Percentiles rank a stretch among this genome's conserved stretches.
phyloP scores from a whole-genome alignment of 2,113 vertebrate species.

The Nothocercus julius region DNA sequence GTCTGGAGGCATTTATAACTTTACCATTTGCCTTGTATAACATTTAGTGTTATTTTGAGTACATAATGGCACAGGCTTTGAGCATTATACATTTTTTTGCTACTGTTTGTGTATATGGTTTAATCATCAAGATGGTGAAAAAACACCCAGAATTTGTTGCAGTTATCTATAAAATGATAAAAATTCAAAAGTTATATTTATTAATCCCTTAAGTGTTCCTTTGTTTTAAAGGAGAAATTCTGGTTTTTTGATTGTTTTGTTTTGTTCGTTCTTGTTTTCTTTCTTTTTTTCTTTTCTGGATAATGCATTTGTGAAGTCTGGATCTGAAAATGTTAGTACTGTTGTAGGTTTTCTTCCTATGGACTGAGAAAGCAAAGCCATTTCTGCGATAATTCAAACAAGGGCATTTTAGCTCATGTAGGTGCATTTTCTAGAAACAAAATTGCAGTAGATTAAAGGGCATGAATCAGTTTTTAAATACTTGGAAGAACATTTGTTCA shows the following conservation, averaged over 20 bases:
- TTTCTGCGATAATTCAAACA: neutral
- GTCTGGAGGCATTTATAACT: constrained; percentile 49
- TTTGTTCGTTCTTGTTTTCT: neutral
- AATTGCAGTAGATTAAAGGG: neutral
- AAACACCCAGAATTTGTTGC: constrained; percentile 40
- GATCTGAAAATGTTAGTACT: neutral
- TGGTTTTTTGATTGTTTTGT: too few species aligned
- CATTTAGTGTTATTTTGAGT: constrained; percentile 51
- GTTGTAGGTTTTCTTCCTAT: neutral
- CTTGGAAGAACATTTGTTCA: constrained; percentile 25
- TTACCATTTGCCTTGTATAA: constrained; percentile 25
- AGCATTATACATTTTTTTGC: constrained; percentile 59
- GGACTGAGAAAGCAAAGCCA: neutral
- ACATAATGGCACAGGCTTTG: constrained; percentile 58
- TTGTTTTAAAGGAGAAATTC: neutral
- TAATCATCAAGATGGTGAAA: constrained; percentile 11
- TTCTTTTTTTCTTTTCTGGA: neutral
- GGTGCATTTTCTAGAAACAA: constrained; percentile 7
- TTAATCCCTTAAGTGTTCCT: neutral
- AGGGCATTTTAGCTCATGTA: neutral
- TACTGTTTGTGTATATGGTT: constrained; percentile 54
- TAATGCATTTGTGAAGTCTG: neutral
- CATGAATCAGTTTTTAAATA: constrained; percentile 17
- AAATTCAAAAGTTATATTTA: constrained; percentile 15
- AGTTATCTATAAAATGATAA: constrained; percentile 14